Evolutionary conservation across 2,888 invertebrate species (phyloP).

Genomic region (Lissonota sp.): DNA sequence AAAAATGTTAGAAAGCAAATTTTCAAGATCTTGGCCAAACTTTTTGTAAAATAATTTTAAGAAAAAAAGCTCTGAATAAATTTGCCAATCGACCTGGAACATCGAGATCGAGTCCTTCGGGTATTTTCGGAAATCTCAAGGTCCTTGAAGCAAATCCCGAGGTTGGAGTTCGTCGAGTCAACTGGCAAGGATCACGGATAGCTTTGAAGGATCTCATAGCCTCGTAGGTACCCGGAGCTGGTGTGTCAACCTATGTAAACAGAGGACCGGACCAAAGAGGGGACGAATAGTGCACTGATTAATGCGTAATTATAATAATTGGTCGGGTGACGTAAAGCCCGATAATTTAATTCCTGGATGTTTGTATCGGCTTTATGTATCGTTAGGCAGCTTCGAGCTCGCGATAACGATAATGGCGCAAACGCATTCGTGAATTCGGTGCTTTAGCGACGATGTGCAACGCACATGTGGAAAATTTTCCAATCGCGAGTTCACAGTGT

Average conservation of each 20-base stretch:
- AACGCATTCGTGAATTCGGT: slow-evolving; percentile 43
- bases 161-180: slow-evolving; percentile 55
- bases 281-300: not conserved
- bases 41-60: not conserved
- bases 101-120: slow-evolving; percentile 48
- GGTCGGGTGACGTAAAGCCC: not conserved
- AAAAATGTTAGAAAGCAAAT: no score
- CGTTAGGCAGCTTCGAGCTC: slow-evolving; percentile 19
- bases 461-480: not conserved
- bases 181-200: slow-evolving; percentile 68
- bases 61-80: not conserved
- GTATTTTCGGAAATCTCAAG: slow-evolving; percentile 58
- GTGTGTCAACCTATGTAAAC: slow-evolving; percentile 62
- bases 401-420: slow-evolving; percentile 50
- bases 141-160: slow-evolving; percentile 66
- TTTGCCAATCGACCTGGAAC: slow-evolving; percentile 65
- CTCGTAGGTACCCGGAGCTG: slow-evolving; percentile 71
- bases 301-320: slow-evolving; percentile 30
- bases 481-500: not conserved
- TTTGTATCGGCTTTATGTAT: no score
- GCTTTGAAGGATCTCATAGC: slow-evolving; percentile 68
- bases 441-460: not conserved
- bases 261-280: not conserved
- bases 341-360: no score
- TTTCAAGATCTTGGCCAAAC: no score